Evolutionary conservation across 2,888 invertebrate genomes (phyloP), one percentile per base, ranked within the genome.

Genomic region (Dromius quadrimaculatus): DNA sequence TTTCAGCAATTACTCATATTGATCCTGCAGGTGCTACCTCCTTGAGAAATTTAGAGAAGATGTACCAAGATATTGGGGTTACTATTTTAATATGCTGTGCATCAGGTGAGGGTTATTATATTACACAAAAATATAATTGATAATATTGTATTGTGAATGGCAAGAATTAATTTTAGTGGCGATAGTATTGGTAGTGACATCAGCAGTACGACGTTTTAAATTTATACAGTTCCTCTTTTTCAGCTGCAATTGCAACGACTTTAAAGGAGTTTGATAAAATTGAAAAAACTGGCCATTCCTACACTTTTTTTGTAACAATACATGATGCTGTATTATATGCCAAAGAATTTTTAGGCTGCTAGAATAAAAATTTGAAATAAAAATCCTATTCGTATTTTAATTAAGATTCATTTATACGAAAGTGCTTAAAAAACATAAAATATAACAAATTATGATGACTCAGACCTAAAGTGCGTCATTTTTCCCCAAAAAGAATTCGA

Each of bases 21-120:
- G 92, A 92, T 82, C 89, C 89, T 0, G 86, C 90, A 0, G 92
- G 91, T 0, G 87, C 90, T 6, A 86, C 86, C 74, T 84, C 85
- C 28, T 76, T 92, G 38, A 84, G 87, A 50, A 80, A 83, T 1
- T 80, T 90, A 2, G 85, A 87, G 71, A 81, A 83, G 11, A 89
- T 90, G 73, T 85, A 88, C 66, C 79, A 81, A 1, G 78, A 84
- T 69, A 83, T 85, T 72, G 83, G 85, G 22, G 85, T 90, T 23
- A 78, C 81, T 0, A 84, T 90, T 20, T 85, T 88, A 28, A 82
- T 91, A 5, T 84, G 89, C 0, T 88, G 88, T 3, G 88, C 89
- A 74, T 89, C 89, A 77, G 90, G 91, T 90, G 80, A 78, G 74
- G 72, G 59, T 23, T 22, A 19, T 36, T 13, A 64, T 15, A 69